Evolutionary conservation across 2,797 vertebrate species (phyloP), one percentile per base, ranked within the genome.

Genomic region (Scomberomorus guttatus): DNA sequence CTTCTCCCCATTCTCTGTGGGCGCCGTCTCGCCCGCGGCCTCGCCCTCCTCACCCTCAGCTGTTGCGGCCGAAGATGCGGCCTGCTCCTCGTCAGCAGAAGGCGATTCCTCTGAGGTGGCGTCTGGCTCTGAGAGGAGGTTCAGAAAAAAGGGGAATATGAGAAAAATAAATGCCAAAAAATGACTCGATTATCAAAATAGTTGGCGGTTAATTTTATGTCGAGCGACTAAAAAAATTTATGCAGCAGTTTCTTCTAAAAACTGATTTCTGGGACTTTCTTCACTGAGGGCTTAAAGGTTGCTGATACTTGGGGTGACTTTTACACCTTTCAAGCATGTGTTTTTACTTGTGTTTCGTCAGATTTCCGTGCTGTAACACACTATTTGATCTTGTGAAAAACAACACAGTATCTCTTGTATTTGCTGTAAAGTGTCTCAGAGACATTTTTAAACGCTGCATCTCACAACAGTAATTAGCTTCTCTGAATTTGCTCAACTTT

Each of bases 41-140:
- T 64, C 63, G 0, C 34, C 80, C 8, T 87, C 95, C 77, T 94
- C 95, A 44, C 93, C 64, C 8, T 95, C 92, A 8, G 94, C 90
- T 2, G 95, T 80, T 27, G 95, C 89, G 0, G 95, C 94, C 1
- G 96, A 89, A 0, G 96, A 93, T 57, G 95, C 95, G 0, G 91
- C 91, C 75, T 94, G 96, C 55, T 97, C 97, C 80, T 97, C 96
- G 32, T 94, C 97, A 15, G 89, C 94, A 39, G 97, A 96, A 25
- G 96, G 93, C 3, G 97, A 97, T 79, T 97, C 97, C 79, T 97
- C 97, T 0, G 96, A 95, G 55, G 95, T 96, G 71, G 93, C 88
- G 81, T 97, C 97, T 20, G 95, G 92, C 77, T 97, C 97, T 98
- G 87, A 39, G 64, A 22, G 32, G 54, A 54, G 25, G 24, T 59